phyloP scores from a whole-genome alignment of 2,797 vertebrate genomes.

The Monodelphis domestica region DNA sequence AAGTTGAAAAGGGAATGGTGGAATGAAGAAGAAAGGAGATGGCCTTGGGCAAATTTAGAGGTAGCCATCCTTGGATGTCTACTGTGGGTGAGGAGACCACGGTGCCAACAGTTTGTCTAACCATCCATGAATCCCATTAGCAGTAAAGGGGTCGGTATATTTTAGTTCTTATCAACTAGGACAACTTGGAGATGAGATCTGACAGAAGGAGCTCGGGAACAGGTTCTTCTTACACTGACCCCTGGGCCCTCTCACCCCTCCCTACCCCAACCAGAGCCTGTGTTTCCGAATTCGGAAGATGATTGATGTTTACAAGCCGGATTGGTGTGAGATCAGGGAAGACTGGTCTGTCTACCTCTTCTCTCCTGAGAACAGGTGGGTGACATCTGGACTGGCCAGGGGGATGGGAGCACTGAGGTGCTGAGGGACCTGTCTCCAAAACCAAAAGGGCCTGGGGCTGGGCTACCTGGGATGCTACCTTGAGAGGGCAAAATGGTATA shows the following conservation, averaged over 20 bases:
- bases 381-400: not conserved
- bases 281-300: slow-evolving; percentile 98
- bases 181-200: not conserved
- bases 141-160: not conserved
- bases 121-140: not conserved
- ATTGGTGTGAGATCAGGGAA: slow-evolving; percentile 95
- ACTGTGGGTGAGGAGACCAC: not conserved
- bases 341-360: slow-evolving; percentile 98
- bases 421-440: not conserved
- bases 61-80: not conserved
- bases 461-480: not conserved
- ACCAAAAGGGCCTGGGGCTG: not conserved
- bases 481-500: not conserved
- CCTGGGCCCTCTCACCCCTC: accelerated
- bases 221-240: not conserved
- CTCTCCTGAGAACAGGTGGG: slow-evolving; percentile 97
- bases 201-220: too few relatives aligned
- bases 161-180: not conserved
- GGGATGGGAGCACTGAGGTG: not conserved
- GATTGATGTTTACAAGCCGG: slow-evolving; percentile 96
- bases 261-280: slow-evolving; percentile 87
- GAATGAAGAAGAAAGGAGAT: not conserved
- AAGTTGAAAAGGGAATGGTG: not conserved
- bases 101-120: too few relatives aligned
- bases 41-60: not conserved